Base-by-base conservation (phyloP, 2,888 invertebrate genomes). In the Xestia sexstrigata region DNA sequence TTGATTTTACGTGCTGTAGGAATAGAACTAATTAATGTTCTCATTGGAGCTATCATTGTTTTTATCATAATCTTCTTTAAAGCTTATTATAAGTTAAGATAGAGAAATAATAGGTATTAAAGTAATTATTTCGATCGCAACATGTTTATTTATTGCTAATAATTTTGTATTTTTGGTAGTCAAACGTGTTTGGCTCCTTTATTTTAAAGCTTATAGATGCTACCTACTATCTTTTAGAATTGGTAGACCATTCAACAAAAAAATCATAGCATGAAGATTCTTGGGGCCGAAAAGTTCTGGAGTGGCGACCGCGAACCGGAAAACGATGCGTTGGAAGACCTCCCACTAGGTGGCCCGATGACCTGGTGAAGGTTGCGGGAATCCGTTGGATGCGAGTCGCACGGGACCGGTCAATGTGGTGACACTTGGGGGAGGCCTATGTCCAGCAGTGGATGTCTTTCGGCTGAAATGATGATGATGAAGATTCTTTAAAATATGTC, bases 141-240 rank as follows among this genome's bases (percentile, higher is more conserved):
- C 15, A 65, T 65, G 42, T 65, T 42, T 65, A 42, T 65, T 42
- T 42, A 42, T 42, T 42, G 65, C 17, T 42, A 65, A 65, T 42
- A 42, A 65, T 42, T 65, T 65, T 42, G n/a, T 42, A 26, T 15
- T 42, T 42, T 65, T 65, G 15, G 42, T 17, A n/a, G 42, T 42
- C 65, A 65, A 65, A 65, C 65, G 65, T 65, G 65, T 65, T 42
- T 65, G 42, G 35, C 35, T 30, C 4, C 35, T 62, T 35, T 35
- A 62, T 35, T 62, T 62, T 20, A 35, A 20, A 62, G 30, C 60
- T 60, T 5, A 30, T 30, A 9, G 60, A 20, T 30, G 30, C 17
- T 30, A 60, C 3, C 20, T 30, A 60, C 8, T 30, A 62, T 4
- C 4, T 42, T 65, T 63, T 39, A 13, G 39, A 63, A 63, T 55